A percentile compares a stretch with the other conserved stretches of the same genome.
Conservation (phyloP, 2,888 invertebrate species). For the Drosophila ochracea region DNA sequence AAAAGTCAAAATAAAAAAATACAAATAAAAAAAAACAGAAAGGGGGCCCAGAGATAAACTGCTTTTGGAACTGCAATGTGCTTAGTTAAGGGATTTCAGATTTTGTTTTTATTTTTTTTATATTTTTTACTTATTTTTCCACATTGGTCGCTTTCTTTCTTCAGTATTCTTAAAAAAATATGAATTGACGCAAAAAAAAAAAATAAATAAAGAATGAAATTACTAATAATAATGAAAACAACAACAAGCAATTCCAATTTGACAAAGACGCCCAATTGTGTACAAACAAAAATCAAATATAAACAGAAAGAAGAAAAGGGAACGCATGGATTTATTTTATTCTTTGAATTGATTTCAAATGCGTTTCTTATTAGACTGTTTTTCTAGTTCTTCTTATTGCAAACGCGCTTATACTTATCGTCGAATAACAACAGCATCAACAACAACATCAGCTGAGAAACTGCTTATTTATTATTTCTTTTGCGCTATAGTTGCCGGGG, state of each 20-base stretch:
- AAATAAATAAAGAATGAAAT: background rate
- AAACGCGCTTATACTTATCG: background rate
- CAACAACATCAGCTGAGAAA: constrained; percentile 8
- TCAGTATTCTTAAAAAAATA: constrained; percentile 45
- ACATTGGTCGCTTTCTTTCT: constrained; percentile 13
- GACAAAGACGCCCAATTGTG: constrained; percentile 34
- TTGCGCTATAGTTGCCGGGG: background rate
- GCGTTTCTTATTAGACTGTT: constrained; percentile 41
- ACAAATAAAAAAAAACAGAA: constrained; percentile 2
- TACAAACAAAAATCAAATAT: constrained; percentile 2
- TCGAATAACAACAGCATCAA: constrained; percentile 4
- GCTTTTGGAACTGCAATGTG: constrained; percentile 30
- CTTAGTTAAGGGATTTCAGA: constrained; percentile 29
- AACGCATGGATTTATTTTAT: constrained; percentile 49
- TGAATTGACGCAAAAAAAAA: constrained; percentile 4
- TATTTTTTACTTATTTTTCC: background rate
- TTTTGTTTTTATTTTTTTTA: constrained; percentile 9
- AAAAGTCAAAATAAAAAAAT: constrained; percentile 45
- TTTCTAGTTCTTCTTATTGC: constrained; percentile 9
- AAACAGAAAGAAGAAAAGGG: constrained; percentile 8
- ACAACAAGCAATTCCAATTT: constrained; percentile 41
- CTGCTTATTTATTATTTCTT: constrained; percentile 34
- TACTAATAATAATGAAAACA: constrained; percentile 22
- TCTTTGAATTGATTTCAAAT: constrained; percentile 59
- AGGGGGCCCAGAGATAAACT: constrained; percentile 14